Conservation (phyloP, 2,888 invertebrate genomes). For the Erpobdella octoculata region DNA sequence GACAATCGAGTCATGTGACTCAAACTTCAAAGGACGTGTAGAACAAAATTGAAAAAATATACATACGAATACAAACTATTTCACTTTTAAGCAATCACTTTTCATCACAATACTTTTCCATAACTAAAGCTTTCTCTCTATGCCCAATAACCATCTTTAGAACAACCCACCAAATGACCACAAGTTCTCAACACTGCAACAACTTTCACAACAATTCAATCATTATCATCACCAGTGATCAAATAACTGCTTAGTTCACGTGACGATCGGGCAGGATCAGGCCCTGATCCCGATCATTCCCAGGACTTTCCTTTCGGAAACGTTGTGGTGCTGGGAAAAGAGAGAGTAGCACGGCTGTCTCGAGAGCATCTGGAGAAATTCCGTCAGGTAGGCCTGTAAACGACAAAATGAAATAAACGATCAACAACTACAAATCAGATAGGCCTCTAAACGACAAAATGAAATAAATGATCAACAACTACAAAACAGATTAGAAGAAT, state of each 20-base stretch:
- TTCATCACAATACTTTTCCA: too few relatives aligned
- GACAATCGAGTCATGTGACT: too few relatives aligned
- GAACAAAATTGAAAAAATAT: too few relatives aligned
- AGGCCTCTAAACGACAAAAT: neutral
- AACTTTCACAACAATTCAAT: too few relatives aligned
- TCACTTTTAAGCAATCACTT: too few relatives aligned
- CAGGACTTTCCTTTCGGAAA: slow-evolving; percentile 57
- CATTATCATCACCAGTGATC: slow-evolving; percentile 1
- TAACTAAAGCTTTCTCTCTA: too few relatives aligned
- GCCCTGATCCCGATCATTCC: slow-evolving; percentile 43
- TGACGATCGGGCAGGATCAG: neutral
- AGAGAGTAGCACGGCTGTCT: slow-evolving; percentile 60
- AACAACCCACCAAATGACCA: too few relatives aligned
- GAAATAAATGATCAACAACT: neutral
- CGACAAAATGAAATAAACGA: neutral
- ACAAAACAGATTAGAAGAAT: neutral
- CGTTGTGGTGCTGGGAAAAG: slow-evolving; percentile 60
- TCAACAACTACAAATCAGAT: too few relatives aligned
- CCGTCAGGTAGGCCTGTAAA: slow-evolving; percentile 59
- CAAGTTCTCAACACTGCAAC: too few relatives aligned
- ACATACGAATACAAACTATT: too few relatives aligned
- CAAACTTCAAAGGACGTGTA: too few relatives aligned
- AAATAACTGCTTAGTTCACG: neutral
- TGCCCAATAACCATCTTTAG: too few relatives aligned
- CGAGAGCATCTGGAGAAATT: slow-evolving; percentile 61